Evolutionary conservation across 2,797 vertebrate species (phyloP).

Genomic region (Agapornis canus): DNA sequence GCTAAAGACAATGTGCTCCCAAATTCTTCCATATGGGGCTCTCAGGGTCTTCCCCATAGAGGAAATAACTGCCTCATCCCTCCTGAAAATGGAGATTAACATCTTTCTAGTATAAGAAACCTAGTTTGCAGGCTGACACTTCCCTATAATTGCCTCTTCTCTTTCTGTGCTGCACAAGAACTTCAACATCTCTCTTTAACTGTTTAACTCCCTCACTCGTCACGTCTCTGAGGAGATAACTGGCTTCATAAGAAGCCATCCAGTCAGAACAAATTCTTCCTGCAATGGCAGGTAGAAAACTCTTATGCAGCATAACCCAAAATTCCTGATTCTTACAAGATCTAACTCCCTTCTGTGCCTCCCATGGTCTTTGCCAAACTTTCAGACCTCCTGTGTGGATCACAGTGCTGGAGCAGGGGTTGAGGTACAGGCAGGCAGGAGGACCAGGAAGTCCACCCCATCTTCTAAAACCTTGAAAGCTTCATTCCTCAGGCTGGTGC

Average conservation of each 20-base stretch:
- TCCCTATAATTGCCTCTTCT: not conserved
- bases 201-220: not conserved
- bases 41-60: not conserved
- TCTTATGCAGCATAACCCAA: not conserved
- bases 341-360: not conserved
- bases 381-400: not conserved
- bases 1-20: not conserved
- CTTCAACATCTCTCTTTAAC: not conserved
- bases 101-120: not conserved
- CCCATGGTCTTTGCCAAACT: fast-evolving
- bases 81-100: not conserved
- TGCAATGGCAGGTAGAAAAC: not conserved
- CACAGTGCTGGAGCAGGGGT: not conserved
- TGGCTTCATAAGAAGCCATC: not conserved
- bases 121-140: not conserved
- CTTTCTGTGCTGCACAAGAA: not conserved
- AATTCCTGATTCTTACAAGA: not conserved
- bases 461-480: not conserved
- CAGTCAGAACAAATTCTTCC: fast-evolving
- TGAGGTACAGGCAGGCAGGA: not conserved
- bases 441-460: not conserved
- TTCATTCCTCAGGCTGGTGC: not conserved
- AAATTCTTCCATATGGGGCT: not conserved
- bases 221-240: not conserved
- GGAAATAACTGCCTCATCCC: not conserved